Evolutionary conservation across 2,888 invertebrate genomes (phyloP), one percentile per base, ranked within the genome.

Genomic region (Druceiella hillmani): DNA sequence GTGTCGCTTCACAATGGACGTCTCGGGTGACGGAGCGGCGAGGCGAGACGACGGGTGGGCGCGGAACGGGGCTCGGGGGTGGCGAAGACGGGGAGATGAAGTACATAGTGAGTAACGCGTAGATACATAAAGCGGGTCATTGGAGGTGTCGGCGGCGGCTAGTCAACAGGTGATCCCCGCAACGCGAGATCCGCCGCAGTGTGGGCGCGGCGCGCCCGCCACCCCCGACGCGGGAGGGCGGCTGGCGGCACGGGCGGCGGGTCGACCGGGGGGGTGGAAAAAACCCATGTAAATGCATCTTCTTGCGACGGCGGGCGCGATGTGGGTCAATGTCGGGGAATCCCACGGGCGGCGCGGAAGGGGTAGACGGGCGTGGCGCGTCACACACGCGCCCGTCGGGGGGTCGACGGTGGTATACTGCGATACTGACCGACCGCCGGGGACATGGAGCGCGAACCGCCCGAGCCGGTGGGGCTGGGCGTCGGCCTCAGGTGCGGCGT

Each of bases 381-480:
- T n/a, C 26, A 12, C 10, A 14, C 38, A 27, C 36, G 30, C 29
- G 34, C 17, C 36, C 34, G 41, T 36, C 36, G 33, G 27, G 25
- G 31, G 31, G 31, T 31, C 3, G 25, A 10, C 26, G 33, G 37
- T 33, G 17, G 20, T 14, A 38, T 37, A 22, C 22, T 14, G 29
- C 13, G 20, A 32, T 49, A 79, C 88, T 77, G 62, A 91, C 91
- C 91, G 70, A 92, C 90, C 75, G 93, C 93, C 59, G 95, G 94
- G 69, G 95, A 94, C 88, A 94, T 93, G 71, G 94, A 94, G 74
- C 94, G 83, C 57, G 94, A 93, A 64, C 90, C 89, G 59, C 87
- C 87, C 57, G 89, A 90, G 66, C 91, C 90, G 60, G 91, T 91
- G 56, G 91, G 91, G 60, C 90, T 91, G 55, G 91, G 91, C 61